phyloP scores from a whole-genome alignment of 1,140 invertebrate species.

The Oscheius sp. region DNA sequence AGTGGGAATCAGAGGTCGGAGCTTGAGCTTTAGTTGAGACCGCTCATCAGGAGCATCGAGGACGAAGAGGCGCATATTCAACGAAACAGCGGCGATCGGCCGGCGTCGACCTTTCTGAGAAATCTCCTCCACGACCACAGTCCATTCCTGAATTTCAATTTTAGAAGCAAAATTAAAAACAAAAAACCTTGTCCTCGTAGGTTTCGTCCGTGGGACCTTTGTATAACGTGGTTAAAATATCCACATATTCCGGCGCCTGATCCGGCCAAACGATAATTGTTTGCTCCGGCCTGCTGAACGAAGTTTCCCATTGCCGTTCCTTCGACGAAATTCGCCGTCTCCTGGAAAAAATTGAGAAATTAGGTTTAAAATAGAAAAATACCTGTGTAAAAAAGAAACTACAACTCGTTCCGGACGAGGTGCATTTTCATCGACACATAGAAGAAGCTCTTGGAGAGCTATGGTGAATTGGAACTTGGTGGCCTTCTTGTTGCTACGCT shows the following conservation, averaged over 20 bases:
- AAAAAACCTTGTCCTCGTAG: conserved; percentile 52
- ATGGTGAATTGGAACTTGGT: conserved; percentile 46
- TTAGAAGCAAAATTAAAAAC: neutral
- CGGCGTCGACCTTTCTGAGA: conserved; percentile 38
- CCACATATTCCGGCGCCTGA: conserved; percentile 36
- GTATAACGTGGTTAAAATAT: conserved; percentile 51
- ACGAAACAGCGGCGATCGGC: conserved; percentile 46
- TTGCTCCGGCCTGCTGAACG: conserved; percentile 31
- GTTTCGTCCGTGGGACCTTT: conserved; percentile 43
- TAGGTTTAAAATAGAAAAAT: neutral
- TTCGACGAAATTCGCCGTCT: conserved; percentile 35
- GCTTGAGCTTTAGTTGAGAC: conserved; percentile 51
- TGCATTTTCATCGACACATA: conserved; percentile 10
- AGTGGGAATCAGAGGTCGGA: conserved; percentile 46
- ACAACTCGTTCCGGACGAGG: conserved; percentile 42
- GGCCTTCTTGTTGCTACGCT: conserved; percentile 47
- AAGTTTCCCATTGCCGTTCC: conserved; percentile 37
- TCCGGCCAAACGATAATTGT: conserved; percentile 51
- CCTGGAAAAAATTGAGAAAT: conserved; percentile 24
- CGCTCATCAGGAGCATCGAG: conserved; percentile 37
- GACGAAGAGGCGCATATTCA: conserved; percentile 51
- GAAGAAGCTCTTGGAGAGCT: conserved; percentile 43
- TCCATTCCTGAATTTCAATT: conserved; percentile 48
- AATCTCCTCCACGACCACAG: conserved; percentile 52
- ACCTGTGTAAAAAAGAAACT: conserved; percentile 46